These are phyloP conservation scores for Melanerpes formicivorus DNA, from an alignment of 2,113 vertebrate genomes.

Conservation along the genomic window DNA sequence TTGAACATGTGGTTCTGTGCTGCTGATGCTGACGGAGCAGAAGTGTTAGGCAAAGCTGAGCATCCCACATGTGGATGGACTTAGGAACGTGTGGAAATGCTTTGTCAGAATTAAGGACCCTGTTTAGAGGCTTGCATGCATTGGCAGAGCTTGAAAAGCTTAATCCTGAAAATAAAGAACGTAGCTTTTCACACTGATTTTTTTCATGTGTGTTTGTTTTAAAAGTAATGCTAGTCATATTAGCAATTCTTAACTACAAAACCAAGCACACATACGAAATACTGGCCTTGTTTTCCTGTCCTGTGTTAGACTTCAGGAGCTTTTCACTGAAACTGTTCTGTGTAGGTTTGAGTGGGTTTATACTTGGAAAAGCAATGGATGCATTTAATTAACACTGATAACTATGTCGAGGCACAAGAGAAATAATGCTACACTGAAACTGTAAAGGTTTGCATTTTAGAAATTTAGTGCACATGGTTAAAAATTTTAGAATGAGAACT, in stretches of 20 bases:
- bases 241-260: background rate
- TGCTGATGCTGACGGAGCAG: background rate
- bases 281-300: background rate
- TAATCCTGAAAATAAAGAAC: background rate
- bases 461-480: background rate
- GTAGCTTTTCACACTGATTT: background rate
- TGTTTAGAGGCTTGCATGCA: background rate
- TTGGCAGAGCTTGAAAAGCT: constrained; percentile 33
- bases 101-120: background rate
- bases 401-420: background rate
- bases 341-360: background rate
- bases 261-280: background rate
- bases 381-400: background rate
- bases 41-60: background rate
- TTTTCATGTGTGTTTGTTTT: background rate
- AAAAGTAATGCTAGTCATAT: background rate
- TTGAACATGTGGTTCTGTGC: background rate
- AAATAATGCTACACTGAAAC: background rate
- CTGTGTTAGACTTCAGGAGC: background rate
- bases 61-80: background rate
- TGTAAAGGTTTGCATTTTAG: background rate
- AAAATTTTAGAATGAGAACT: background rate
- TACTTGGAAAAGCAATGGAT: background rate
- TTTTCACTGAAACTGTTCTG: background rate
- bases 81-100: background rate